A percentile compares a stretch with the other conserved stretches of the same genome.
Conservation (phyloP, 2,888 invertebrate genomes). For the Xestia ashworthii region DNA sequence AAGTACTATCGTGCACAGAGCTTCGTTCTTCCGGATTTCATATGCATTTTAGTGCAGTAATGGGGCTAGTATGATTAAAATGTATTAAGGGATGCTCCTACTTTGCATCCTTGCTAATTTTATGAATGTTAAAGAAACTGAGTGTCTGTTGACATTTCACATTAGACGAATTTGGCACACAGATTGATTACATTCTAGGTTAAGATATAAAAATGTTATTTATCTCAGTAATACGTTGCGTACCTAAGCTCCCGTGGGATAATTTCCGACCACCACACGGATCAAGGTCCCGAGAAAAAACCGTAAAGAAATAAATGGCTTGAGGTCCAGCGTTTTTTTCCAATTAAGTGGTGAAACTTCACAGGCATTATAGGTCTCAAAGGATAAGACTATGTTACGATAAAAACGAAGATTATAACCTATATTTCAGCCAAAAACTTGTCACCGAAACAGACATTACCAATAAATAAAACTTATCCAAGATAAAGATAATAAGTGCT, state of each 20-base stretch:
- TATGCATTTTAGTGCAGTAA: conserved; percentile 19
- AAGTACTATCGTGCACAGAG: conserved; percentile 14
- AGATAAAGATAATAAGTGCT: conserved; percentile 21
- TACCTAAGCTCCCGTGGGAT: background rate
- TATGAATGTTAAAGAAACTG: background rate
- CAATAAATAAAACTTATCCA: background rate
- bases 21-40: conserved; percentile 1
- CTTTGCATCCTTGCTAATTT: background rate
- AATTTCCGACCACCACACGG: background rate
- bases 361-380: background rate
- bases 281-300: background rate
- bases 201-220: background rate
- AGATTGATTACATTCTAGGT: background rate
- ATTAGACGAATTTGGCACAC: background rate
- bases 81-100: background rate
- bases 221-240: background rate
- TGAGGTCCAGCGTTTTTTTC: background rate
- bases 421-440: background rate
- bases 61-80: background rate
- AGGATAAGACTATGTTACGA: background rate
- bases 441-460: background rate
- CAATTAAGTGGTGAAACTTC: background rate
- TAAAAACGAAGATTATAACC: background rate
- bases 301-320: background rate
- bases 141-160: background rate